phyloP scores from a whole-genome alignment of 2,113 vertebrate species.

The Hyperoodon ampullatus region DNA sequence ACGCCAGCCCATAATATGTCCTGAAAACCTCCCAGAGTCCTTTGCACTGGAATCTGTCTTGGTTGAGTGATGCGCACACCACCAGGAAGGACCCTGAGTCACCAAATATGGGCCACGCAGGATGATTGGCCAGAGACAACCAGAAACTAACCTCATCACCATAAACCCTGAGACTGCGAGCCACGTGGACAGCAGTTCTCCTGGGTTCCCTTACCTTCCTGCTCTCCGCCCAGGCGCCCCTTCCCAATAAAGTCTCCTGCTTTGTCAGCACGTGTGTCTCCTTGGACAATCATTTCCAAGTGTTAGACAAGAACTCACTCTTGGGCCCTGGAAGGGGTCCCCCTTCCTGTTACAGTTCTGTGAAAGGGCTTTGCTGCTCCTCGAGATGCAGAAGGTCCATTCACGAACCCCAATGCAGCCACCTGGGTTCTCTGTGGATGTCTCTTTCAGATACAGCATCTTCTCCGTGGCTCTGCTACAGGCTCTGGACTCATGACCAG shows the following conservation, averaged over 20 bases:
- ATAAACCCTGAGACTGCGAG: not conserved
- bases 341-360: not conserved
- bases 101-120: not conserved
- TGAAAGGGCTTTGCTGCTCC: not conserved
- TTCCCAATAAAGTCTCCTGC: not conserved
- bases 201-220: not conserved
- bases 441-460: not conserved
- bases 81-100: not conserved
- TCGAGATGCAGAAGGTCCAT: not conserved
- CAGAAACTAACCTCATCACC: not conserved
- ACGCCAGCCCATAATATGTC: too few relatives aligned
- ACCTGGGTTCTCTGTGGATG: not conserved
- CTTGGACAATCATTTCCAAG: not conserved
- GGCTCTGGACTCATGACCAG: not conserved
- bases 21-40: too few relatives aligned
- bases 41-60: not conserved
- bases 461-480: not conserved
- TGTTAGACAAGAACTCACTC: not conserved
- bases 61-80: not conserved
- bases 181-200: not conserved
- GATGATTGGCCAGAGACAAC: not conserved
- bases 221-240: accelerated
- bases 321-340: not conserved
- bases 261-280: not conserved
- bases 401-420: not conserved